Conservation (phyloP, 2,113 vertebrate species). For the Thinocorus orbignyianus region DNA sequence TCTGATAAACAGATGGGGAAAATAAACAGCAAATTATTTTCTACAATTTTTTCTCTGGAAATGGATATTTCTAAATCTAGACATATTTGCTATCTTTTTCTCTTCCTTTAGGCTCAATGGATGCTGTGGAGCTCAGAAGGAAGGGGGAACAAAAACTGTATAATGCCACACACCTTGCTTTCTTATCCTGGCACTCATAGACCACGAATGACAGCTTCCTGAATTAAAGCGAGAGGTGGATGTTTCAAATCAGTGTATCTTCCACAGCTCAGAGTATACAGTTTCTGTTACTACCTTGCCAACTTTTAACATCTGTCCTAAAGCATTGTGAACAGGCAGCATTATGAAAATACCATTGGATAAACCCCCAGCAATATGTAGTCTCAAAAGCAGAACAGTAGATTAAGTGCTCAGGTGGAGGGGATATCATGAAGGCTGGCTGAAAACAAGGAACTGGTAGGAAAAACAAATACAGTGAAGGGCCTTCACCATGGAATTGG, state of each 20-base stretch:
- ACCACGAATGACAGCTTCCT: neutral
- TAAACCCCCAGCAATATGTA: neutral
- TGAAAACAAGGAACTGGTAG: neutral
- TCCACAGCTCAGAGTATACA: neutral
- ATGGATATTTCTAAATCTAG: neutral
- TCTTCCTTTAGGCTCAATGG: neutral
- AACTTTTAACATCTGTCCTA: neutral
- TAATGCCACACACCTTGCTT: neutral
- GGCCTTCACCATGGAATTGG: neutral
- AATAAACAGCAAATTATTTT: neutral
- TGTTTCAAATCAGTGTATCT: neutral
- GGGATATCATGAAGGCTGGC: neutral
- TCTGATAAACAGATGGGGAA: neutral
- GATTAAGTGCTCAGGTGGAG: neutral
- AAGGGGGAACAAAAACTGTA: neutral
- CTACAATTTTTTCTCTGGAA: neutral
- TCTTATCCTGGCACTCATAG: neutral
- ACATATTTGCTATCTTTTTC: neutral
- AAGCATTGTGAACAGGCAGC: neutral
- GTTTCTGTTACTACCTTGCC: neutral
- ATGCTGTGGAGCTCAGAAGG: neutral
- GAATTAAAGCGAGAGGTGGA: neutral
- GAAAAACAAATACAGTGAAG: neutral
- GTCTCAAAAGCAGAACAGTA: neutral
- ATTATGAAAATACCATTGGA: neutral